Evolutionary conservation across 2,888 invertebrate genomes (phyloP).

Genomic region (Periphyllus acericola): DNA sequence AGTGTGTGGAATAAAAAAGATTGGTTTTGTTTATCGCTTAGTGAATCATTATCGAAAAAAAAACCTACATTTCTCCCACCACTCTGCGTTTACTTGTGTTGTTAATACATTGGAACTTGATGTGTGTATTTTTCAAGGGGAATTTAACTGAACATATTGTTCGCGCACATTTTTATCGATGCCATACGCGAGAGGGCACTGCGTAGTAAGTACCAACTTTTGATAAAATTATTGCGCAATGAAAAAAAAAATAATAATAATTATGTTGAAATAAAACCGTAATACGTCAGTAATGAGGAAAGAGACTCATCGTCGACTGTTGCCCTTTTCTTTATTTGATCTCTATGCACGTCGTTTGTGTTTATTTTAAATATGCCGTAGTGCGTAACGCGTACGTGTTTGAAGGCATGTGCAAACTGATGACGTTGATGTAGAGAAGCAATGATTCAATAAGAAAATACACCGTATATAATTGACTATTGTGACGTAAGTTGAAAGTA

Average conservation of each 20-base stretch:
- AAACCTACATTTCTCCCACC: background rate
- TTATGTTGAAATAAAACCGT: background rate
- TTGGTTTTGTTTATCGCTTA: background rate
- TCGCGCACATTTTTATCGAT: background rate
- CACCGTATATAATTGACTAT: background rate
- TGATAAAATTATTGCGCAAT: slow-evolving; percentile 24
- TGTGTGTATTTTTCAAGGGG: background rate
- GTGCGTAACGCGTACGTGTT: background rate
- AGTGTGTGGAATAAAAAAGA: background rate
- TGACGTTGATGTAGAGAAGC: background rate
- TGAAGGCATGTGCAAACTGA: background rate
- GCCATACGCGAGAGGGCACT: background rate
- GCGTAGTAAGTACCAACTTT: slow-evolving; percentile 14
- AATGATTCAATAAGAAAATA: too few species aligned
- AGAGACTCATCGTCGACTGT: background rate
- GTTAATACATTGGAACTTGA: too few species aligned
- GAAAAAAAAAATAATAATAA: background rate
- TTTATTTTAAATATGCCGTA: background rate
- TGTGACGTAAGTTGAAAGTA: background rate
- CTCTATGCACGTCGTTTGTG: background rate
- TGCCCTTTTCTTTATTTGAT: background rate
- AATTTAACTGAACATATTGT: background rate
- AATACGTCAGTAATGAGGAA: background rate
- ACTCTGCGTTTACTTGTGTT: background rate
- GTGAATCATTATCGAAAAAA: background rate